Evolutionary conservation across 2,888 invertebrate species (phyloP), one percentile per base, ranked within the genome.

Genomic region (Argynnis bischoffii): DNA sequence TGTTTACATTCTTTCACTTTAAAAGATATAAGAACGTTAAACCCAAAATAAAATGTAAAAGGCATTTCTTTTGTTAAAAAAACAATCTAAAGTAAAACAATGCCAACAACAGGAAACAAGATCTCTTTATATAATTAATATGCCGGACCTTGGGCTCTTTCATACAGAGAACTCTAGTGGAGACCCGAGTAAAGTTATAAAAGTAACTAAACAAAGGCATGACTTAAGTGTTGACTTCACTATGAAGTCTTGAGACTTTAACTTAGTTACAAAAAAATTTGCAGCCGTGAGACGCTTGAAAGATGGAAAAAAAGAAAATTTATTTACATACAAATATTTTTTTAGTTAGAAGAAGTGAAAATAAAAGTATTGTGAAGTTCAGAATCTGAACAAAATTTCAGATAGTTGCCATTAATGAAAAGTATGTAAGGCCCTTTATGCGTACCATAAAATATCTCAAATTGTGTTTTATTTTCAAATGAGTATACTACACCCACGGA

Each of bases 101-200:
- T 51, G 35, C 55, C 13, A n/a, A 31, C 50, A 4, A 50, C 14
- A 60, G 60, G 50, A 60, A 60, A 60, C 60, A 60, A 60, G 60
- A 60, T 16, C 59, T 50, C 11, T 60, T 60, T 48, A 51, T 35
- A 60, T 16, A 50, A 60, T 60, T 60, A 60, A 60, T 60, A 50
- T 18, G 50, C 16, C 31, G 14, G 35, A 60, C 60, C 60, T 60
- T 50, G 50, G 50, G 48, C 16, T 50, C 50, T 31, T 60, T 50
- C 47, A 57, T 26, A 13, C 31, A 51, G 50, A 50, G 50, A 50
- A 47, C 50, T 60, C 21, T 60, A 50, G 60, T 13, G 60, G 35
- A 50, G 26, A 47, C 31, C n/a, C 59, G 46, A 26, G 13, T 35
- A 31, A 31, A 60, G 50, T 60, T 56, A n/a, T n/a, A 60, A 60